Evolutionary conservation across 2,888 invertebrate species (phyloP), one percentile per base, ranked within the genome.

Genomic region (Mesorhabditis belari): DNA sequence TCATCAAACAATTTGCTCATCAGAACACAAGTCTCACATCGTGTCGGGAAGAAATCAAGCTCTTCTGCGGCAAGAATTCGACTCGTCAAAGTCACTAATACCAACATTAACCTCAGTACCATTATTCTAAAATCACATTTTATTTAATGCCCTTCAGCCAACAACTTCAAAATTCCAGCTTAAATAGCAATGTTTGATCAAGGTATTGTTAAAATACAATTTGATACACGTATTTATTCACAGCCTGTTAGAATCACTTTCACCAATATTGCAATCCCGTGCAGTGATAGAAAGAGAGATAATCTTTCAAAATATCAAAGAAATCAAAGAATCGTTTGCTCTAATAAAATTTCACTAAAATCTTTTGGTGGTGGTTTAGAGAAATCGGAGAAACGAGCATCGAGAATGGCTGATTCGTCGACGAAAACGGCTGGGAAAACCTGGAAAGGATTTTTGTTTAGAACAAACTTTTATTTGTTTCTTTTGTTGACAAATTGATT

Each of bases 341-440:
- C 96, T 89, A 96, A 91, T 70, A 96, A 94, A 83, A 89, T 90
- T 77, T 94, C 93, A 81, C 89, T 95, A 49, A 94, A 95, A 57
- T 87, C 85, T 0, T 84, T 81, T 3, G 83, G 83, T 44, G 90
- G 89, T 0, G 88, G 86, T 81, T 90, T 88, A 70, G 87, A 87
- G 82, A 95, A 94, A 81, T 89, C 89, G 74, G 91, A 90, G 82
- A 96, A 87, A 77, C 92, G 88, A 69, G 94, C 88, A 83, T 98
- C 98, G 84, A 98, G 82, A 74, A 96, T 94, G 27, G 96, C 95
- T 71, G 95, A 95, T 82, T 95, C 93, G 80, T 95, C 95, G 79
- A 96, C 95, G 92, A 85, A 62, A 87, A 87, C 75, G 63, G 70
- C 63, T 5, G 79, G 78, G 60, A 71, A 79, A 4, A 79, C 72